Percentiles rank a stretch among this genome's conserved stretches.
Evolutionary conservation across 2,797 vertebrate species (phyloP).

Genomic region (Cossypha niveicapilla): DNA sequence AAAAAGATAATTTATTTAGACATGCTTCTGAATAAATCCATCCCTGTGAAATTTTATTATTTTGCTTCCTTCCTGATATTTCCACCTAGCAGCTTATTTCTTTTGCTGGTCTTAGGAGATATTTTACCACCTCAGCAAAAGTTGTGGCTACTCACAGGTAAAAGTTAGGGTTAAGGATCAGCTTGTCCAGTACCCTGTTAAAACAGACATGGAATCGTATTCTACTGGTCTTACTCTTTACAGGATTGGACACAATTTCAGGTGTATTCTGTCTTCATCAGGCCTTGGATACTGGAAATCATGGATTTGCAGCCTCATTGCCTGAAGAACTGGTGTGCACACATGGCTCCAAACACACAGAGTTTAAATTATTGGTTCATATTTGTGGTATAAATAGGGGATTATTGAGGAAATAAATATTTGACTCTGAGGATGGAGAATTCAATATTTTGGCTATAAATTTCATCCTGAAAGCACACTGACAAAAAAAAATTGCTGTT

Average conservation of each 20-base stretch:
- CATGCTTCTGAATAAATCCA: neutral
- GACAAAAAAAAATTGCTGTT: neutral
- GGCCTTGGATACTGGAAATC: neutral
- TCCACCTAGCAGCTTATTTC: neutral
- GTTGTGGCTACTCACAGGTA: neutral
- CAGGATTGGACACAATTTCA: neutral
- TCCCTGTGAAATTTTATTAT: neutral
- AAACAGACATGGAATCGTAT: neutral
- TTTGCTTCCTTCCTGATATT: neutral
- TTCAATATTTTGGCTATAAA: neutral
- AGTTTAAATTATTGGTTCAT: neutral
- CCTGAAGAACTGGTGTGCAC: neutral
- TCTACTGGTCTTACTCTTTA: neutral
- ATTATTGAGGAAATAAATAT: neutral
- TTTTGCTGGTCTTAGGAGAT: neutral
- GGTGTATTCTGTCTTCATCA: neutral
- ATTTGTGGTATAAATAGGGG: neutral
- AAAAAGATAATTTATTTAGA: neutral
- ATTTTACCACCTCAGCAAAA: neutral
- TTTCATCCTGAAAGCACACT: neutral
- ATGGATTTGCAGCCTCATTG: neutral
- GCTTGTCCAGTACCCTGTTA: neutral
- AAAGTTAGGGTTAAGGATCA: neutral
- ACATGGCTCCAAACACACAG: accelerated
- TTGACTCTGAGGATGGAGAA: neutral